Conservation (phyloP, 2,113 vertebrate genomes). For the Mugil cephalus region DNA sequence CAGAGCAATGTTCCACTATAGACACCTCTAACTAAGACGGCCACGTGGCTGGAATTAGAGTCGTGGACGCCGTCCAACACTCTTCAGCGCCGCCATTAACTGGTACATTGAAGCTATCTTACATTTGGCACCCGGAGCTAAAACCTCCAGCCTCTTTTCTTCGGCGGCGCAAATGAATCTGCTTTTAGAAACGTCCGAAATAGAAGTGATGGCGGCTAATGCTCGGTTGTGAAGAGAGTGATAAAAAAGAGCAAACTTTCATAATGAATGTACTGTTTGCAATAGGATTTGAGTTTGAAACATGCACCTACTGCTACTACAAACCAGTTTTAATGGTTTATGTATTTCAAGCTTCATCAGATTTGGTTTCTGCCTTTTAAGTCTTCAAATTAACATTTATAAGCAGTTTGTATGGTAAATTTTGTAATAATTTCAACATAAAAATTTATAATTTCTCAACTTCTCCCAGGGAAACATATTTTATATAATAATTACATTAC, state of each 20-base stretch:
- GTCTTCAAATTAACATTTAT: not conserved
- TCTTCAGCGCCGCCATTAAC: slow-evolving; percentile 34
- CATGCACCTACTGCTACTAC: too few species aligned
- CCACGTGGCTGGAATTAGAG: slow-evolving; percentile 33
- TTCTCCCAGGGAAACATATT: too few species aligned
- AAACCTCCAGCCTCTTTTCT: slow-evolving; percentile 9
- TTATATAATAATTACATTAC: not conserved
- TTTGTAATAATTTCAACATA: not conserved
- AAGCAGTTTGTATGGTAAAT: not conserved
- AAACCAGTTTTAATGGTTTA: not conserved
- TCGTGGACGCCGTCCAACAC: slow-evolving; percentile 47
- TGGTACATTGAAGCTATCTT: slow-evolving; percentile 34
- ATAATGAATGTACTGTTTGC: not conserved
- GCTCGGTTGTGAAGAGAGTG: not conserved
- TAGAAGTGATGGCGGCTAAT: slow-evolving; percentile 9
- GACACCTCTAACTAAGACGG: slow-evolving; percentile 39
- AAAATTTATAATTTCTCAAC: too few species aligned
- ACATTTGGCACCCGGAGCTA: slow-evolving; percentile 46
- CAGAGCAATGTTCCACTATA: slow-evolving; percentile 10
- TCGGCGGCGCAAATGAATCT: slow-evolving; percentile 27
- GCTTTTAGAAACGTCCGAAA: slow-evolving; percentile 32
- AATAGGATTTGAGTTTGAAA: not conserved
- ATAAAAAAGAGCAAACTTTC: not conserved
- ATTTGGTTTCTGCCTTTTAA: too few species aligned
- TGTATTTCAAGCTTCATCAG: too few species aligned